Evolutionary conservation across 2,797 vertebrate species (phyloP).

Genomic region (Lutra lutra): DNA sequence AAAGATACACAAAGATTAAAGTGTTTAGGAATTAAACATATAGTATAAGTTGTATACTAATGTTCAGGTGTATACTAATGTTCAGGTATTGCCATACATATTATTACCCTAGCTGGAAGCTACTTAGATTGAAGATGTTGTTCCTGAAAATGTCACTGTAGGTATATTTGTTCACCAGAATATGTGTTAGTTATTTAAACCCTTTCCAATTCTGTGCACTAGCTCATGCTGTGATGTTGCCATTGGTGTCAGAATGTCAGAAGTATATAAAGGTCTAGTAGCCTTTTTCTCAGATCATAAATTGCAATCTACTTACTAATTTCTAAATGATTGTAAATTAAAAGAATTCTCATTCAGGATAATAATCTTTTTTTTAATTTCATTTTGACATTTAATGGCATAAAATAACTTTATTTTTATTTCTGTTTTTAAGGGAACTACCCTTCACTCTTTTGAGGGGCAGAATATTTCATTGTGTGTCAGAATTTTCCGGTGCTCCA

Average conservation of each 20-base stretch:
- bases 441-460: constrained; percentile 56
- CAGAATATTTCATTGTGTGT: constrained; percentile 55
- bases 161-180: constrained; percentile 73
- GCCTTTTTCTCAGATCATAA: constrained; percentile 64
- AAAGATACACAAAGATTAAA: constrained; percentile 74
- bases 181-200: constrained; percentile 65
- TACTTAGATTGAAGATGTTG: constrained; percentile 63
- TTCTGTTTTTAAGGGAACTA: neutral
- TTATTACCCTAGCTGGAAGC: constrained; percentile 73
- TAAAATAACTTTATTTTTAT: neutral
- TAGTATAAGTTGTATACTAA: neutral
- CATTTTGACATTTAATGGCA: neutral
- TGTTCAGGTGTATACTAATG: constrained; percentile 54
- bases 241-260: constrained; percentile 57
- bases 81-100: constrained; percentile 61
- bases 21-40: constrained; percentile 73
- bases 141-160: constrained; percentile 74
- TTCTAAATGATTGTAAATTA: constrained; percentile 68
- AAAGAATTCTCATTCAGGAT: neutral
- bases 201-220: constrained; percentile 63
- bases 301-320: constrained; percentile 39
- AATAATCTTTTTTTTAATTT: neutral
- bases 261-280: constrained; percentile 3
- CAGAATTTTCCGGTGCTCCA: constrained; percentile 57
- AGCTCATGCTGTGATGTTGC: constrained; percentile 39